Base-by-base conservation (phyloP, 2,888 invertebrate species). In the Agonopterix alstromeriana region DNA sequence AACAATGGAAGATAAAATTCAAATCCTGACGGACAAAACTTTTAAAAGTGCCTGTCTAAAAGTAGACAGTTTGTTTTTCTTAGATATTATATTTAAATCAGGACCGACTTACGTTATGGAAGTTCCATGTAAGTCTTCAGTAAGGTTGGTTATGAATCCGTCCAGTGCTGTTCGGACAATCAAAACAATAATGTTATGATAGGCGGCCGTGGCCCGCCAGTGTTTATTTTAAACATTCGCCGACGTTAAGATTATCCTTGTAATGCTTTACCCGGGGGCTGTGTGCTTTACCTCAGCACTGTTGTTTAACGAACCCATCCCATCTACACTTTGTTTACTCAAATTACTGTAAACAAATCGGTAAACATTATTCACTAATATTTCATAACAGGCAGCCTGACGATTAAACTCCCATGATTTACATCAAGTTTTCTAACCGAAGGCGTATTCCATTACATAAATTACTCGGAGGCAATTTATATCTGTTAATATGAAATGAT, bases 181-280 rank as follows among this genome's bases (percentile, higher is more conserved):
- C 73, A 83, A 77, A 85, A 85, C 83, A 86, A 78, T 74, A 65
- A 69, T 84, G 81, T 87, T 87, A 70, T 86, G 84, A 80, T 83
- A 85, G 85, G 77, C 73, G 63, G 61, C 68, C 62, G 69, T 58
- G 66, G 60, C 60, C 56, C 64, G 60, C 57, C 58, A 61, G 53
- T 84, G 84, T 87, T 84, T 84, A 81, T 75, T 82, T 81, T 80
- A 80, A 82, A 84, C 78, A 79, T 74, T 73, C 67, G 59, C 67
- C 65, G 73, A 59, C 60, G 57, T 67, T 57, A 67, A 77, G 74
- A 82, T 77, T 72, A 77, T 74, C 73, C 73, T 60, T 72, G 73
- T 78, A 79, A 76, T 65, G 63, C 65, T 70, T 70, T 65, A 69
- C 69, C 71, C 64, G 53, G 61, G 53, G 67, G 63, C 61, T 70